These are phyloP conservation scores for Octodon degus DNA, from an alignment of 2,113 vertebrate genomes.

Conservation along the genomic window DNA sequence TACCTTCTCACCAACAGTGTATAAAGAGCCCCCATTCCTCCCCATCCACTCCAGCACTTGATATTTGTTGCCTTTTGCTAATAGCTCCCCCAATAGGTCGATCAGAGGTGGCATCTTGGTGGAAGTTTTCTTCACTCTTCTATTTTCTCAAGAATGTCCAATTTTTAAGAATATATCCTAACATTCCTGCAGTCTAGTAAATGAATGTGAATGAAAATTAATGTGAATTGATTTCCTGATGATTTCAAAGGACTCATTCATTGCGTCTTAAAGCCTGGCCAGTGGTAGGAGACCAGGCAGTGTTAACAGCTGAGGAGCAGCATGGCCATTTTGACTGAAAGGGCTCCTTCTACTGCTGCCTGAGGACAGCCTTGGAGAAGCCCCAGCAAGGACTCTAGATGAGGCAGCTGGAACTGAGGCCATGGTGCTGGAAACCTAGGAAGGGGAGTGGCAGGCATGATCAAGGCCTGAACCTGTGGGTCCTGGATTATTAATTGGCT, in stretches of 20 bases:
- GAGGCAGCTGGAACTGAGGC: not conserved
- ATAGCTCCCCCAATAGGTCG: fast-evolving
- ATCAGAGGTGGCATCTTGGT: not conserved
- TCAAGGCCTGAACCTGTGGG: not conserved
- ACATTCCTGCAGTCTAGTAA: not conserved
- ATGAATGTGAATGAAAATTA: not conserved
- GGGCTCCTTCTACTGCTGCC: not conserved
- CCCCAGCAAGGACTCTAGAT: fast-evolving
- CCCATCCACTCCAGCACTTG: not conserved
- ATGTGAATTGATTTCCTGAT: not conserved
- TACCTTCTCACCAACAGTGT: not conserved
- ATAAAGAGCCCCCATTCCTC: not conserved
- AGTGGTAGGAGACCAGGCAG: not conserved
- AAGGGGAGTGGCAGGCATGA: not conserved
- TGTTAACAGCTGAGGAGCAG: not conserved
- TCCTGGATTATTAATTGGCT: not conserved
- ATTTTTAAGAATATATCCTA: not conserved
- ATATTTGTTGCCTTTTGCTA: not conserved
- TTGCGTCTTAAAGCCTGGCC: not conserved
- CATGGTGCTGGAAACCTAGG: not conserved
- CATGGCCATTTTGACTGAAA: not conserved
- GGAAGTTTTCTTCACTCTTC: not conserved
- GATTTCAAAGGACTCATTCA: not conserved
- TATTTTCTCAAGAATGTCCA: conserved; percentile 36
- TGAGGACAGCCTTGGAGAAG: not conserved